Base-by-base conservation (phyloP, 2,888 invertebrate species). In the Philopedon plagiatum region DNA sequence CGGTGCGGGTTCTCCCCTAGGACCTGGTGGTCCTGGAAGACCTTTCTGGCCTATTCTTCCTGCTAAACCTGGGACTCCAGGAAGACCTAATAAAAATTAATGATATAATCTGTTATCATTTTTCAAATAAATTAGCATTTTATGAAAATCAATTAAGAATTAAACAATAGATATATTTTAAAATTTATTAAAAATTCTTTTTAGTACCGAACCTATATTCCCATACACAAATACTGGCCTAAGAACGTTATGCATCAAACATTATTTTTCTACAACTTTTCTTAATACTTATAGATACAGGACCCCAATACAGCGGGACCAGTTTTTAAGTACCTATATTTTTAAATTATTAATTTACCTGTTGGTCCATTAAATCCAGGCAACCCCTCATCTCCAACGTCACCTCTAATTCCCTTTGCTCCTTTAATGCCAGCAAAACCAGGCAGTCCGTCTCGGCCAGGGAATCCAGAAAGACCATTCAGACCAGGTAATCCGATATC, bases 1-100 rank as follows among this genome's bases (percentile, higher is more conserved):
- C 13, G 91, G 90, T 7, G 96, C 96, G 8, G 92, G 89, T 41
- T 87, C 87, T 76, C 95, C 96, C 1, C 85, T 84, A 11, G 79
- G 71, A 60, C 93, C 94, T 54, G 84, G 85, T 11, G 77, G 78
- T 54, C 86, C 86, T 49, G 78, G 76, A n/a, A 71, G 74, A 51
- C 86, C 86, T 70, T 80, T 81, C 4, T 80, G 58, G 54, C 86
- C 86, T 1, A 76, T 85, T 8, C 76, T 79, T 81, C 89, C 89
- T 77, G 82, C 80, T 32, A 84, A 71, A 74, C 92, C 89, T 11
- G 83, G 79, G 0, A 77, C 74, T 56, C 90, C 92, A 29, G 58
- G 71, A 23, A 62, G 54, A 18, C 75, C 75, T 57, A 15, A 15
- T 4, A 15, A 29, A 19, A 44, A 18, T 9, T 44, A 44, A 18